Base-by-base conservation (phyloP, 2,888 invertebrate genomes). In the Cantharis flavilabris region DNA sequence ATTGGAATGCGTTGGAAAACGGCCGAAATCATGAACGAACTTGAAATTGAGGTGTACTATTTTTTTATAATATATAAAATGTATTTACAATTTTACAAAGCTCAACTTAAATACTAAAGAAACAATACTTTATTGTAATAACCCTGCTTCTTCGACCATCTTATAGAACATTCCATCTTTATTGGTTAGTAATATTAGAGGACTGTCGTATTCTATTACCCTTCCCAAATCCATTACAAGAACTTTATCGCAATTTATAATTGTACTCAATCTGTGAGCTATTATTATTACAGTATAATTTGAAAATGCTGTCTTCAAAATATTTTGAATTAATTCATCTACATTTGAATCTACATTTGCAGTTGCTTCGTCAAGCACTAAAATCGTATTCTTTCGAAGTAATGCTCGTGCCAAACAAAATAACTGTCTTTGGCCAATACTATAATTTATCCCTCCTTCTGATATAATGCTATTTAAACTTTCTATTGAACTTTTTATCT, bases 181-280 rank as follows among this genome's bases (percentile, higher is more conserved):
- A 81, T 30, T 92, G 91, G 91, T 89, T 63, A 30, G 96, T 89
- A 67, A 91, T 90, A 0, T 23, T 84, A 90, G 91, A 0, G 97
- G 95, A 82, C 93, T 92, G 1, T 93, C 95, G 16, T 93, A 91
- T 86, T 97, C 96, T 0, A 92, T 91, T 85, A 93, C 90, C 63
- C 11, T 92, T 0, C 95, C 95, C 23, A 93, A 92, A 85, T 95
- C 94, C 91, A 96, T 92, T n/a, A 96, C 95, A 81, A 96, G 85
- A 72, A 96, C 93, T 87, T 92, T 91, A 89, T 96, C 94, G 0
- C 93, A 95, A 87, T 96, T 95, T 93, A 96, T 95, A 71, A 96
- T 93, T 0, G 96, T 96, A 84, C 95, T 92, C 11, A 96, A 90
- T 49, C 96, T 90, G 88, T 96, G 96, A 28, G 96, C 96, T 64